Percentiles rank a stretch among this genome's conserved stretches.
Conservation (phyloP, 1,140 invertebrate species). For the Sinonovacula constricta region DNA sequence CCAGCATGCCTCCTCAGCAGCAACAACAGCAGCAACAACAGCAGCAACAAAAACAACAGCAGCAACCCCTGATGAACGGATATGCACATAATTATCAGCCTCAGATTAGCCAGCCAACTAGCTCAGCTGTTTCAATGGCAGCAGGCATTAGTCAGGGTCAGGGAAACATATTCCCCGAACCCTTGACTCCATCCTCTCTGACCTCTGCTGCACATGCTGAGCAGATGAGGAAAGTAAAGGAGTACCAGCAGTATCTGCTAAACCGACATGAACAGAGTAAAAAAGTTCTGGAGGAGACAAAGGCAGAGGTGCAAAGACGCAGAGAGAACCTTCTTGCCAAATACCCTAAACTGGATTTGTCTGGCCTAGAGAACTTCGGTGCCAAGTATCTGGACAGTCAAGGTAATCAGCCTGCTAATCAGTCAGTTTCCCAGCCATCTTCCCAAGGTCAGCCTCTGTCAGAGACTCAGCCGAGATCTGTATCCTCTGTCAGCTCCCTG, state of each 20-base stretch:
- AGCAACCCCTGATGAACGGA: background rate
- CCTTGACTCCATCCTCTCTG: slow-evolving; percentile 44
- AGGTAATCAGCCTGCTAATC: background rate
- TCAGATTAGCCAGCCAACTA: background rate
- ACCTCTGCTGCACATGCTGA: slow-evolving; percentile 48
- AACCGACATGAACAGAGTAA: slow-evolving; percentile 67
- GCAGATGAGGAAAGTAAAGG: slow-evolving; percentile 61
- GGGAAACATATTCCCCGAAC: slow-evolving; percentile 5
- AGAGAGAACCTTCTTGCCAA: slow-evolving; percentile 56
- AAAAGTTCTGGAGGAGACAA: slow-evolving; percentile 61
- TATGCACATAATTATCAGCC: background rate
- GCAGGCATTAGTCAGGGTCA: slow-evolving; percentile 1
- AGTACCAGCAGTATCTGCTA: slow-evolving; percentile 68
- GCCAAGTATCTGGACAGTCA: slow-evolving; percentile 35
- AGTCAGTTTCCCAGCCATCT: background rate
- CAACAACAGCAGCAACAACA: background rate
- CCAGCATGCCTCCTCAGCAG: background rate
- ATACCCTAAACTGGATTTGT: slow-evolving; percentile 61
- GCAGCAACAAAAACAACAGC: slow-evolving; percentile 3
- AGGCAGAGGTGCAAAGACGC: slow-evolving; percentile 64
- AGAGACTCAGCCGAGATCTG: slow-evolving; percentile 47
- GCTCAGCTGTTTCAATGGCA: slow-evolving; percentile 30
- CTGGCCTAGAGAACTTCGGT: slow-evolving; percentile 41
- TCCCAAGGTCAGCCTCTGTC: slow-evolving; percentile 30
- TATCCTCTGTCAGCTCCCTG: slow-evolving; percentile 49